Conservation (phyloP, 2,113 vertebrate species). For the Propithecus coquereli region DNA sequence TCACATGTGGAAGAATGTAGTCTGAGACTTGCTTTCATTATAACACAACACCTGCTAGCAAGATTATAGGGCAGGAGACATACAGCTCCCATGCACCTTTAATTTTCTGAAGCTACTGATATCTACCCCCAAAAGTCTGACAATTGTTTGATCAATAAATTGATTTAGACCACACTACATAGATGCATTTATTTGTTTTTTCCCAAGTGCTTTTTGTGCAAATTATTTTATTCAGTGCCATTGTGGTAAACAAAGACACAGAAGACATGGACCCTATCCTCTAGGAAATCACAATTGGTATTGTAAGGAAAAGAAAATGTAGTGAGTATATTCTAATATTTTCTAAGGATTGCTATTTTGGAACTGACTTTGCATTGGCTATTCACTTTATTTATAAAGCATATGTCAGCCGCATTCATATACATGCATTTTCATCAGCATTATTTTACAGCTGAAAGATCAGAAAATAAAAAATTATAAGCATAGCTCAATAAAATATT, state of each 20-base stretch:
- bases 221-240: background rate
- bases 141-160: background rate
- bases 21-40: background rate
- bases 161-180: background rate
- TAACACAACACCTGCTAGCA: background rate
- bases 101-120: background rate
- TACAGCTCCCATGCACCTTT: background rate
- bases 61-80: background rate
- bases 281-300: background rate
- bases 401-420: slow-evolving; percentile 41
- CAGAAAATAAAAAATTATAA: slow-evolving; percentile 68
- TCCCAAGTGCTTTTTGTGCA: background rate
- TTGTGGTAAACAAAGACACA: background rate
- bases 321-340: slow-evolving; percentile 29
- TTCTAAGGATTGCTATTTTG: slow-evolving; percentile 50
- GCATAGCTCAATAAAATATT: slow-evolving; percentile 50
- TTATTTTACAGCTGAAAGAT: slow-evolving; percentile 55
- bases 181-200: background rate
- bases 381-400: slow-evolving; percentile 45
- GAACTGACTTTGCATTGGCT: background rate
- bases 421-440: slow-evolving; percentile 32
- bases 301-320: background rate
- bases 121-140: background rate
- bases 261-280: background rate
- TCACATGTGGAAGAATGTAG: background rate